phyloP scores from a whole-genome alignment of 2,797 vertebrate genomes.

The Protosalanx chinensis region DNA sequence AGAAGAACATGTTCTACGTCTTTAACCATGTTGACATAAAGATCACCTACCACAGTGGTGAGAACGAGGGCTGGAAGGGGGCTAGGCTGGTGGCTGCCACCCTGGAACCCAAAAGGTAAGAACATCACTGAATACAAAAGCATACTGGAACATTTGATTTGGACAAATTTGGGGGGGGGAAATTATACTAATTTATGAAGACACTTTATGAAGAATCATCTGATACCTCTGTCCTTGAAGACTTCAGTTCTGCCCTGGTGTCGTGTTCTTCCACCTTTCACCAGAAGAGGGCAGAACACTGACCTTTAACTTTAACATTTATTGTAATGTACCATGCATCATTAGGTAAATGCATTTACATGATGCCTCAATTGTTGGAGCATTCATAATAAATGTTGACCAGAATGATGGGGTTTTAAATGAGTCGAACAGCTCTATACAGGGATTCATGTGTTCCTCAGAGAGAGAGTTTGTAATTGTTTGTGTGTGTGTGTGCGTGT shows the following conservation, averaged over 20 bases:
- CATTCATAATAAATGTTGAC: neutral
- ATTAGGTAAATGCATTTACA: neutral
- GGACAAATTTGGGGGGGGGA: neutral
- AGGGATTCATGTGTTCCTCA: neutral
- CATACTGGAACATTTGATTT: neutral
- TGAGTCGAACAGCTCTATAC: neutral
- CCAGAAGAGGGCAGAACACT: constrained; percentile 8
- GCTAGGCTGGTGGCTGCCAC: constrained; percentile 81
- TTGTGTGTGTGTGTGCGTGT: constrained; percentile 10
- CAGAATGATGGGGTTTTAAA: neutral
- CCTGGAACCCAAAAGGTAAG: constrained; percentile 85
- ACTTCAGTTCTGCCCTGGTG: neutral
- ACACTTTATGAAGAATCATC: neutral
- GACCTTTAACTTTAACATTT: neutral
- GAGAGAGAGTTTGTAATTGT: neutral
- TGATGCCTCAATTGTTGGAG: neutral
- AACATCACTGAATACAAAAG: neutral
- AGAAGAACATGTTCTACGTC: constrained; percentile 85
- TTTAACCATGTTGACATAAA: constrained; percentile 91
- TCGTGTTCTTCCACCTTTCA: neutral
- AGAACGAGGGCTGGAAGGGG: constrained; percentile 73
- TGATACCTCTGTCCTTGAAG: neutral
- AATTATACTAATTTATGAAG: neutral
- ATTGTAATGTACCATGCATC: neutral
- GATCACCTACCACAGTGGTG: constrained; percentile 83